Evolutionary conservation across 1,140 invertebrate species (phyloP).

Genomic region (Drosophila grimshawi): DNA sequence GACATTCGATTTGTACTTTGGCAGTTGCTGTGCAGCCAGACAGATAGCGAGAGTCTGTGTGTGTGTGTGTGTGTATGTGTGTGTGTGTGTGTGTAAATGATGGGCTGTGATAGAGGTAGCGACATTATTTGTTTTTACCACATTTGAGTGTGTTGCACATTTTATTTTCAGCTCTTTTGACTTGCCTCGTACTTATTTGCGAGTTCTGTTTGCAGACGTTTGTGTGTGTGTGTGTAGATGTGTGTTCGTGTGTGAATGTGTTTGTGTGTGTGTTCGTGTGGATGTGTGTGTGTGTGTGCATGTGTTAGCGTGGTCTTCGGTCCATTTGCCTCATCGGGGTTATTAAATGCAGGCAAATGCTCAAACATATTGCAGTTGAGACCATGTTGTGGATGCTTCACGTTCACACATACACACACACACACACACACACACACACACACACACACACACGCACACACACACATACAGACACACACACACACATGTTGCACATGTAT

Average conservation of each 20-base stretch:
- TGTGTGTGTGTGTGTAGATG: background rate
- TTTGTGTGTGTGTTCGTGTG: background rate
- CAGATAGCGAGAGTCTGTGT: conserved; percentile 6
- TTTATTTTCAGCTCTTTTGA: background rate
- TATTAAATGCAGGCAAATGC: conserved; percentile 39
- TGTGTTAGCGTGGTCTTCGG: background rate
- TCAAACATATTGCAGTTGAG: conserved; percentile 29
- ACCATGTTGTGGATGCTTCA: background rate
- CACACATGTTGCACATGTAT: background rate
- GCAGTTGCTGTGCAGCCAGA: background rate
- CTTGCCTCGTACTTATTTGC: background rate
- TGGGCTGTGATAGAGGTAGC: background rate
- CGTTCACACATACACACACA: too few species aligned
- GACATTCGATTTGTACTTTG: conserved; percentile 10
- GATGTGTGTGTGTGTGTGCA: background rate
- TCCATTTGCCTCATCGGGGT: conserved; percentile 41
- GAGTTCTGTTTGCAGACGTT: background rate
- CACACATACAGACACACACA: background rate
- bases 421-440: conserved; percentile 1
- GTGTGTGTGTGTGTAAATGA: too few species aligned
- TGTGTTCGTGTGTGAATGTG: background rate
- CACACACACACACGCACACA: background rate
- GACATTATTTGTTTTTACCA: conserved; percentile 19
- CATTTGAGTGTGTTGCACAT: conserved; percentile 19
- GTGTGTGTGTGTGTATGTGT: too few species aligned